These are phyloP conservation scores for Semaprochilodus insignis DNA, from an alignment of 2,797 vertebrate species.

Conservation along the genomic window DNA sequence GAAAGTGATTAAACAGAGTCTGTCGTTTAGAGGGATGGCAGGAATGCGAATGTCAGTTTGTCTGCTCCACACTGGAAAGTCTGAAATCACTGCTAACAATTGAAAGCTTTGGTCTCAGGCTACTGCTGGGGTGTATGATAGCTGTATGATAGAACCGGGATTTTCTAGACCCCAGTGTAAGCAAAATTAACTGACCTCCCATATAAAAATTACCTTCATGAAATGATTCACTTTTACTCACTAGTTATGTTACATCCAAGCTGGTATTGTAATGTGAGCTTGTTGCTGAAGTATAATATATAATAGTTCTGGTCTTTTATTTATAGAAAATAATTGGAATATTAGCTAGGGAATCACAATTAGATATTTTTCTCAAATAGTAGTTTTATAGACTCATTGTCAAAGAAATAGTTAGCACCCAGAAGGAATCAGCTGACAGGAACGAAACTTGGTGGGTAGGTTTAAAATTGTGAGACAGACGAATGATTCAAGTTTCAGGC, in stretches of 20 bases:
- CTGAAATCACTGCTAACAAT: conserved; percentile 68
- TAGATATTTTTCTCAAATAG: too few species aligned
- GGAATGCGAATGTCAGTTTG: conserved; percentile 76
- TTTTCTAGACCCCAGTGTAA: not conserved
- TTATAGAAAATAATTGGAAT: too few species aligned
- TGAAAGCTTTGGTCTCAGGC: conserved; percentile 47
- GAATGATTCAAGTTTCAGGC: too few species aligned
- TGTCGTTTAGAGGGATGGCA: conserved; percentile 69
- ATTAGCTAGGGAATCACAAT: too few species aligned
- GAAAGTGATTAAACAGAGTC: conserved; percentile 77
- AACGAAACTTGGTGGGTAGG: too few species aligned
- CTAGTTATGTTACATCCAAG: not conserved
- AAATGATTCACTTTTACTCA: not conserved
- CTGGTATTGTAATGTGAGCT: too few species aligned
- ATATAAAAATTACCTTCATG: not conserved
- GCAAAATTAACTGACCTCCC: not conserved
- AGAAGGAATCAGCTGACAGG: too few species aligned
- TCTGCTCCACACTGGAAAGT: conserved; percentile 75
- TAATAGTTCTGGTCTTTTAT: too few species aligned
- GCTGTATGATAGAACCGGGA: not conserved
- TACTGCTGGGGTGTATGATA: not conserved
- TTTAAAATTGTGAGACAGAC: too few species aligned
- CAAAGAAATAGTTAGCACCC: too few species aligned
- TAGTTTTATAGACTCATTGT: too few species aligned
- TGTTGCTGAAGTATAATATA: too few species aligned